Conservation (phyloP, 2,113 vertebrate species). For the Oxyura jamaicensis region DNA sequence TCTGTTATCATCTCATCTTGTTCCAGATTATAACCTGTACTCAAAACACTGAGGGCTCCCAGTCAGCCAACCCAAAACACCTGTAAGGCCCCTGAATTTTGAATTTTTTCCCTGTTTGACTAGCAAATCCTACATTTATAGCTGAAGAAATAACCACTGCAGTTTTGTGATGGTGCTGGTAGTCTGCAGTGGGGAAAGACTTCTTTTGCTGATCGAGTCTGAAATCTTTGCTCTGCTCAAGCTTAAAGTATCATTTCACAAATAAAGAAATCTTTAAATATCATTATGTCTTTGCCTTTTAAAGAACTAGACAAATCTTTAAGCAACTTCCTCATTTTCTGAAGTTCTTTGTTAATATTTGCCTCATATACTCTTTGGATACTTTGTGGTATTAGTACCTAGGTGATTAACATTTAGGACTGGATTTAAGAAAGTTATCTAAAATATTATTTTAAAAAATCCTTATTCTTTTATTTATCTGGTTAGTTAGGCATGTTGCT, state of each 20-base stretch:
- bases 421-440: rapidly evolving
- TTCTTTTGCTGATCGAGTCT: not conserved
- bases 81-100: not conserved
- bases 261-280: not conserved
- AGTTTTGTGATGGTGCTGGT: not conserved
- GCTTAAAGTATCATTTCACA: not conserved
- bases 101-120: not conserved
- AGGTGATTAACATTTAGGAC: not conserved
- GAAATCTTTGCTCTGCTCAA: not conserved
- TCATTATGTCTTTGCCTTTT: not conserved
- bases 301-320: not conserved
- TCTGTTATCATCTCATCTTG: not conserved
- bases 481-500: rapidly evolving
- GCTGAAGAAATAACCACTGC: not conserved
- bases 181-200: not conserved
- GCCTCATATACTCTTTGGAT: not conserved
- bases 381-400: not conserved
- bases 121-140: not conserved
- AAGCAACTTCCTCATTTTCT: not conserved
- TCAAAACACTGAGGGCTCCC: not conserved
- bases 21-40: not conserved
- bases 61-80: not conserved
- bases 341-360: not conserved
- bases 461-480: not conserved
- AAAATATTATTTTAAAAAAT: not conserved